Conservation (phyloP, 2,888 invertebrate genomes). For the Brenthis daphne region DNA sequence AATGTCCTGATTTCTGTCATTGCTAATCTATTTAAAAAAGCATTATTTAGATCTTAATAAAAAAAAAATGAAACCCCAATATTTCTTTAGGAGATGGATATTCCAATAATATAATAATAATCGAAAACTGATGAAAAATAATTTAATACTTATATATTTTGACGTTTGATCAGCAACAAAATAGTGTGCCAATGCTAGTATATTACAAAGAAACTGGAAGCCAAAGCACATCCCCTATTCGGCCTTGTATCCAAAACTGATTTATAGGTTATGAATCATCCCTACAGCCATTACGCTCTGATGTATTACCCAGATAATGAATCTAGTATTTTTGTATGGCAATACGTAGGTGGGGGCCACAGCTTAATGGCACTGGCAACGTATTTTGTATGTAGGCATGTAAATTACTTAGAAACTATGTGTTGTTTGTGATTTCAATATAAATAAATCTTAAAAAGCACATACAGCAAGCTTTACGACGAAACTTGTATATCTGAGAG, state of each 20-base stretch:
- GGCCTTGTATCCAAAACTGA: conserved; percentile 52
- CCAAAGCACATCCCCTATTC: conserved; percentile 44
- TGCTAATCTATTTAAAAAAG: too few relatives aligned
- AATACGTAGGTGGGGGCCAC: conserved; percentile 64
- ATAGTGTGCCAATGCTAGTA: conserved; percentile 7
- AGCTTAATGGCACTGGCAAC: conserved; percentile 9
- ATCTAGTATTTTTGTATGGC: conserved; percentile 79
- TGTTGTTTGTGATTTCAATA: too few relatives aligned
- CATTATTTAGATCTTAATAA: too few relatives aligned
- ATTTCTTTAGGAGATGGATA: too few relatives aligned
- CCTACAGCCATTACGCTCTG: conserved; percentile 63
- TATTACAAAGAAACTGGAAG: conserved; percentile 15
- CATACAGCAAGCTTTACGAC: too few relatives aligned
- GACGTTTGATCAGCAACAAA: neutral
- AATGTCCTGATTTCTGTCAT: too few relatives aligned
- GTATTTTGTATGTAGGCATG: neutral
- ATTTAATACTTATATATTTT: neutral
- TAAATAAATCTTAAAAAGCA: too few relatives aligned
- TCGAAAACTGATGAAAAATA: too few relatives aligned
- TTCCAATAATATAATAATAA: too few relatives aligned
- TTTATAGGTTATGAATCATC: conserved; percentile 82
- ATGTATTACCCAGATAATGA: conserved; percentile 79
- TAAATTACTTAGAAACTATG: neutral
- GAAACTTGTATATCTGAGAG: too few relatives aligned
- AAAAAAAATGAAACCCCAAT: too few relatives aligned